These are phyloP conservation scores for Archaeoteleia sp. DNA, from an alignment of 2,888 invertebrate genomes.

Conservation along the genomic window DNA sequence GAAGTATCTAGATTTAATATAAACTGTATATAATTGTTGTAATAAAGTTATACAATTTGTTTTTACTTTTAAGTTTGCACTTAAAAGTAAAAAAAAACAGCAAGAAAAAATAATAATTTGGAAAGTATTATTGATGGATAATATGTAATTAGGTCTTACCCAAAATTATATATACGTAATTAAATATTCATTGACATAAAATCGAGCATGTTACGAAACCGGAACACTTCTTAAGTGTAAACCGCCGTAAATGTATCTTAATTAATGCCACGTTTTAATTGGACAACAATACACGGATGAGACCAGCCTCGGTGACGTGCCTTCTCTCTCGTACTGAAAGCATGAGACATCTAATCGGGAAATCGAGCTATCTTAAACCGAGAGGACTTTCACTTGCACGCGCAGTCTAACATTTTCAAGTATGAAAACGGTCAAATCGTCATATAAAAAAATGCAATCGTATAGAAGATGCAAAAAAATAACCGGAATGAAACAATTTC, in stretches of 20 bases:
- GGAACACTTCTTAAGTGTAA: neutral
- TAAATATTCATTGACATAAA: constrained; percentile 10
- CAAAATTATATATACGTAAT: no score
- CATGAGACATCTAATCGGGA: constrained; percentile 47
- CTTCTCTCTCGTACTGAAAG: constrained; percentile 36
- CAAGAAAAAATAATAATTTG: no score
- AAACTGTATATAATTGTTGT: no score
- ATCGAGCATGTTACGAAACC: constrained; percentile 22
- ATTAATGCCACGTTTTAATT: constrained; percentile 6
- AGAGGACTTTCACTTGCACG: constrained; percentile 43
- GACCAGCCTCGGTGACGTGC: neutral
- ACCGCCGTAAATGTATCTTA: neutral
- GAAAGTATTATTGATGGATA: no score
- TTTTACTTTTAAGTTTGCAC: no score
- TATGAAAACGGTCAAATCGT: constrained; percentile 16
- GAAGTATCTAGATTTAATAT: no score
- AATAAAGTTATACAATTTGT: no score
- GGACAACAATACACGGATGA: constrained; percentile 2
- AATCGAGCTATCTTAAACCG: constrained; percentile 44
- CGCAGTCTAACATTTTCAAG: constrained; percentile 30
- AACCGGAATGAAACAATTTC: neutral
- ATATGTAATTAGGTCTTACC: no score
- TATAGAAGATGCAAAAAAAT: neutral
- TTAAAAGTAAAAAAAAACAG: no score
- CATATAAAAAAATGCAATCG: constrained; percentile 12